Evolutionary conservation across 2,113 vertebrate species (phyloP), one percentile per base, ranked within the genome.

Genomic region (Oryzias woworae): DNA sequence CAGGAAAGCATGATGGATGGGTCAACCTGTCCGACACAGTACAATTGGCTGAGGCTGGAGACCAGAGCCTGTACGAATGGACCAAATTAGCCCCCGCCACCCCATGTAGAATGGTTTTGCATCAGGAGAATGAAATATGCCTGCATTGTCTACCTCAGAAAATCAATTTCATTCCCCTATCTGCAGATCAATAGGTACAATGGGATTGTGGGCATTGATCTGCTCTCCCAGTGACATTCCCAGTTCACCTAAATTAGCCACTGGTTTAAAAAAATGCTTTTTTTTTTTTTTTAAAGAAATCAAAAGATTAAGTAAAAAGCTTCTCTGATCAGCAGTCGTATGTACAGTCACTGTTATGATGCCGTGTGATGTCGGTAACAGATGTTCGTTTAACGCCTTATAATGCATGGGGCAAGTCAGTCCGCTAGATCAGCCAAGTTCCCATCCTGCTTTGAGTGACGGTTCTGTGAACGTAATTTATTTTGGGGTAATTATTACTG

Each of bases 101-200:
- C 69, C 55, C 57, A 77, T 58, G 73, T 85, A 79, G 62, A 77
- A 75, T 71, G 75, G 77, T 84, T 88, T 85, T 83, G 83, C 87
- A 72, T 85, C 52, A 67, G 87, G 86, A 85, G 85, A 90, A 87
- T 88, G 86, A 90, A 89, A 91, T 85, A 89, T 85, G 85, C 82
- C 89, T 87, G 84, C 90, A 91, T 91, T 89, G 90, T 92, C 92
- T 92, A 93, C 92, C 92, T 93, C 92, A 92, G 83, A 91, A 91
- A 91, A 92, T 92, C 88, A 62, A 89, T 90, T 87, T 88, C 82
- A 86, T 90, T 88, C 81, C 36, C 79, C 87, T 85, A 81, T 88
- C 86, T 84, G 69, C 76, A 73, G 86, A 91, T 92, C 90, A 78
- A 89, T 92, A 90, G 91, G 90, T 93, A 92, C 91, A 89, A 87